phyloP scores from a whole-genome alignment of 2,113 vertebrate genomes.

The Eretmochelys imbricata region DNA sequence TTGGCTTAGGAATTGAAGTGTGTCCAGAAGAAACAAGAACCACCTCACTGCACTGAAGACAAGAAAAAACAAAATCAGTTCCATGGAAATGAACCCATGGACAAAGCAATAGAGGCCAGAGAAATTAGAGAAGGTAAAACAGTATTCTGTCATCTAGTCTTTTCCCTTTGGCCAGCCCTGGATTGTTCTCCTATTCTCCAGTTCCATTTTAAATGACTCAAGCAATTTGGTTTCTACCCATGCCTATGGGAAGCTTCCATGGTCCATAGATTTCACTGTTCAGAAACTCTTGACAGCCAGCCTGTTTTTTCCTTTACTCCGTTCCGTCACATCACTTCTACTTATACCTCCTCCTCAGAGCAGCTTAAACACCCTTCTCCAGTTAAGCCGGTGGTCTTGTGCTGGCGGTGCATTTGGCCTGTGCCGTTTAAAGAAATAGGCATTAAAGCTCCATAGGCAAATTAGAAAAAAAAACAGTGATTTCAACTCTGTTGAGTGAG shows the following conservation, averaged over 20 bases:
- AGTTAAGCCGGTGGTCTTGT: slow-evolving; percentile 59
- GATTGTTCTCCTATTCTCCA: slow-evolving; percentile 61
- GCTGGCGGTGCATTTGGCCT: slow-evolving; percentile 66
- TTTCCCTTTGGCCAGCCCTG: slow-evolving; percentile 27
- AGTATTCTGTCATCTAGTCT: slow-evolving; percentile 61
- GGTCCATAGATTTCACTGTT: slow-evolving; percentile 70
- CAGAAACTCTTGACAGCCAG: slow-evolving; percentile 74
- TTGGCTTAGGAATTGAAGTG: background rate
- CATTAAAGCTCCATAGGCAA: slow-evolving; percentile 47
- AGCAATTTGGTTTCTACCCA: slow-evolving; percentile 60
- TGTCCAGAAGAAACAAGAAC: slow-evolving; percentile 21
- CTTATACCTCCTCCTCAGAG: slow-evolving; percentile 72
- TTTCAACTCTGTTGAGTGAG: too few species aligned
- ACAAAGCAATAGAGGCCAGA: slow-evolving; percentile 25
- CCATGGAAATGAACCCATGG: background rate
- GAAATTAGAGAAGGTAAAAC: slow-evolving; percentile 37
- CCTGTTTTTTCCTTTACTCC: slow-evolving; percentile 70
- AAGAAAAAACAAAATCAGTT: slow-evolving; percentile 24
- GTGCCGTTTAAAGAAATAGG: slow-evolving; percentile 69
- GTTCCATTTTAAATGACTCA: slow-evolving; percentile 69
- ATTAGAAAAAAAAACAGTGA: slow-evolving; percentile 11
- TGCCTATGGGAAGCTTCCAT: slow-evolving; percentile 67
- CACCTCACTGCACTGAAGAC: rapidly evolving
- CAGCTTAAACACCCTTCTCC: slow-evolving; percentile 57
- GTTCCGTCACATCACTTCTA: slow-evolving; percentile 74